phyloP scores from a whole-genome alignment of 1,140 invertebrate species.

The Elysia chlorotica region DNA sequence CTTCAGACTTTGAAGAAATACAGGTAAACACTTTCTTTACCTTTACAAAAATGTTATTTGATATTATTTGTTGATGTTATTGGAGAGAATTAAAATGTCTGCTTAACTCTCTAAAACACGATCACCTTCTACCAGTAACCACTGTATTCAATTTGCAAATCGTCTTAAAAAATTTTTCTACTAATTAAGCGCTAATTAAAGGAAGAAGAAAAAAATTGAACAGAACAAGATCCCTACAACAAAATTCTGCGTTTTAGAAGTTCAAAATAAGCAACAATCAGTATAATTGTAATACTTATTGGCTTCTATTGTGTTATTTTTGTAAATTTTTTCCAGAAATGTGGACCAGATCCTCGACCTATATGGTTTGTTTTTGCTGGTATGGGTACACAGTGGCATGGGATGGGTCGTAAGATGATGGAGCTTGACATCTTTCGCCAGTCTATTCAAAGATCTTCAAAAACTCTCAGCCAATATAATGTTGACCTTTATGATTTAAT shows the following conservation, averaged over 20 bases:
- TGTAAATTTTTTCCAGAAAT: slow-evolving; percentile 44
- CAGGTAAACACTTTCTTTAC: too few species aligned
- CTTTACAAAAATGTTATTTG: too few species aligned
- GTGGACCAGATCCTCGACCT: slow-evolving; percentile 67
- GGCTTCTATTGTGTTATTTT: slow-evolving; percentile 5
- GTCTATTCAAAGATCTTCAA: slow-evolving; percentile 77
- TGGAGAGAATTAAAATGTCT: too few species aligned
- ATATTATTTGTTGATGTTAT: too few species aligned
- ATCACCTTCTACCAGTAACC: too few species aligned
- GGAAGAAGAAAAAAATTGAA: too few species aligned
- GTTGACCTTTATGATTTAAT: slow-evolving; percentile 84
- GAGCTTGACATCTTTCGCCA: slow-evolving; percentile 78
- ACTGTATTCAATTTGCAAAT: too few species aligned
- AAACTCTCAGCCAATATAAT: slow-evolving; percentile 75
- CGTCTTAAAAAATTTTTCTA: too few species aligned
- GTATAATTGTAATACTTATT: not conserved
- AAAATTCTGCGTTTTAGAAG: too few species aligned
- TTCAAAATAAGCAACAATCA: not conserved
- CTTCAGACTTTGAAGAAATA: slow-evolving; percentile 31
- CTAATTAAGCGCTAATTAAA: too few species aligned
- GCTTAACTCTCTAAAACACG: too few species aligned
- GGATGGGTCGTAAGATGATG: slow-evolving; percentile 88
- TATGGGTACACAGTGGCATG: slow-evolving; percentile 96
- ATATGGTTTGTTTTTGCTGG: slow-evolving; percentile 95
- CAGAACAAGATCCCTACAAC: too few species aligned